phyloP scores from a whole-genome alignment of 37 sponge, comb jelly and placozoan species.

The Chondrilla cf. caribensis region DNA sequence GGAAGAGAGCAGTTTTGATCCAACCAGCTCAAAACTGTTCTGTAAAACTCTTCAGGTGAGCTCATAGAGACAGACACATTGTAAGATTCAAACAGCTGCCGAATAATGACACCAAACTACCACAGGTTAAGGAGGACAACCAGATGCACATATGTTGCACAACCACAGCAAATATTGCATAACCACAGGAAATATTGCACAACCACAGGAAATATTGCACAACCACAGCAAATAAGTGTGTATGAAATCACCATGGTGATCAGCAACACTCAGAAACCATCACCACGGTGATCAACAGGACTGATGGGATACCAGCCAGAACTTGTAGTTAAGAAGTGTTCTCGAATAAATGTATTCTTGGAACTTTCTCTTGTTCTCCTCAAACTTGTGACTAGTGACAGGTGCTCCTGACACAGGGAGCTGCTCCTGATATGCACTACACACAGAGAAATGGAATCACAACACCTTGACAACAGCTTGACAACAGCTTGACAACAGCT shows the following conservation, averaged over 20 bases:
- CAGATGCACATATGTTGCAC: no score
- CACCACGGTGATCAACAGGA: no score
- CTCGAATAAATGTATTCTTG: conserved; percentile 61
- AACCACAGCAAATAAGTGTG: no score
- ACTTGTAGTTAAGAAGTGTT: conserved; percentile 79
- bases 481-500: no score
- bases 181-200: no score
- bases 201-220: no score
- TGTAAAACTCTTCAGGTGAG: conserved; percentile 67
- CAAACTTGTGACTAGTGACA: conserved; percentile 71
- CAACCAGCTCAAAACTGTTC: conserved; percentile 73
- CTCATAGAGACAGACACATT: conserved; percentile 74
- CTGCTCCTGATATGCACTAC: conserved; percentile 66
- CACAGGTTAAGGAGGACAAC: neutral
- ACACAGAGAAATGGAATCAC: no score
- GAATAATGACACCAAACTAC: conserved; percentile 78
- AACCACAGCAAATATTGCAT: no score
- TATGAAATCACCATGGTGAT: no score
- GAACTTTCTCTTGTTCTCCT: conserved; percentile 71
- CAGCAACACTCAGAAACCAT: no score
- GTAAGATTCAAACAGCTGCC: conserved; percentile 83
- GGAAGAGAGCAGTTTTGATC: conserved; percentile 80
- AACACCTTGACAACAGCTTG: no score
- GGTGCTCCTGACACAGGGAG: conserved; percentile 86
- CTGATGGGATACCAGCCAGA: conserved; percentile 85